Evolutionary conservation across 2,113 vertebrate species (phyloP), one percentile per base, ranked within the genome.

Genomic region (Syrrhaptes paradoxus): DNA sequence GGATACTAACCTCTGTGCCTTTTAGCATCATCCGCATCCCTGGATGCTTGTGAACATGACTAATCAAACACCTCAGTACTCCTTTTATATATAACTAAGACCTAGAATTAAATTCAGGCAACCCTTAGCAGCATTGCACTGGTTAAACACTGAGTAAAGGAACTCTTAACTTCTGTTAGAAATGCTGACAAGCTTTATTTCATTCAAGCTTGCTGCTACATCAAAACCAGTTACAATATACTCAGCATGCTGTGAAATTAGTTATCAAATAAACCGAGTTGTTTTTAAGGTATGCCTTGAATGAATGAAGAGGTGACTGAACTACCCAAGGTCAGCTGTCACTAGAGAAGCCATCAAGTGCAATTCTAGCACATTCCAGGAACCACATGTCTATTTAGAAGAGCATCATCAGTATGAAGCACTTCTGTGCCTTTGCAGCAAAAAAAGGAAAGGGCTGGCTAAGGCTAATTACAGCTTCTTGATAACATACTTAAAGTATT

Each of bases 221-320:
- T 24, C 5, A 15, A 67, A 85, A 68, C 61, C 61, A 76, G 58
- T 48, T 68, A 59, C 57, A 66, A 34, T 18, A 32, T 26, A 34
- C 8, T 28, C 48, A 59, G 36, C 74, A 79, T 17, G 16, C 29
- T 59, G 29, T 19, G 24, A 32, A 78, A 67, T 62, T 25, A 34
- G 32, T 28, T 49, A 70, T 63, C 29, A 59, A 75, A 24, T 26
- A 81, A 74, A 45, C 19, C 1, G 6, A 86, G 13, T 6, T 66
- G 26, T 80, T 82, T 87, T 25, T 28, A 80, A 90, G 19, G 29
- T 21, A 52, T 21, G 48, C 20, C 48, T 49, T 82, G 75, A 77
- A 84, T 54, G 36, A 91, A 87, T 58, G 34, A 74, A 71, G 84
- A 92, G 65, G 73, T 58, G 31, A 80, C 26, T 57, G 41, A 89